phyloP scores from a whole-genome alignment of 2,797 vertebrate species.

The Tenualosa ilisha region DNA sequence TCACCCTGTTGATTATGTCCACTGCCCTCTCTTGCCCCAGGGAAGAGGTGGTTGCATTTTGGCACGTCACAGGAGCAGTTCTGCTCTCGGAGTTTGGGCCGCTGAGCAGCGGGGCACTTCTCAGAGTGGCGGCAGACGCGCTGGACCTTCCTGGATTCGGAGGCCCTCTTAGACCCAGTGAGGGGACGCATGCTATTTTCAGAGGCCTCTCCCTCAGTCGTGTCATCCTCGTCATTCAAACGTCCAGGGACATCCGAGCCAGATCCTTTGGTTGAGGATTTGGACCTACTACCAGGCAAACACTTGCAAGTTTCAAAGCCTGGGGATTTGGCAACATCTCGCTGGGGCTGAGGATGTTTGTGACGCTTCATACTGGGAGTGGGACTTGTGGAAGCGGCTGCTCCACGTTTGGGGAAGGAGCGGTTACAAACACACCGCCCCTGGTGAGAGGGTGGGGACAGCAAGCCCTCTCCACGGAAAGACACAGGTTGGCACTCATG shows the following conservation, averaged over 20 bases:
- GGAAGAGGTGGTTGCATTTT: constrained; percentile 36
- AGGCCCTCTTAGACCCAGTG: constrained; percentile 19
- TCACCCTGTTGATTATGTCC: background rate
- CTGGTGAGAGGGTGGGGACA: constrained; percentile 39
- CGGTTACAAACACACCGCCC: constrained; percentile 61
- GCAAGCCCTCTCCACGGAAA: constrained; percentile 43
- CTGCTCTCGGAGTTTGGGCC: constrained; percentile 58
- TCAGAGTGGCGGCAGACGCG: constrained; percentile 53
- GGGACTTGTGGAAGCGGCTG: constrained; percentile 39
- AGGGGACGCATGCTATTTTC: constrained; percentile 56
- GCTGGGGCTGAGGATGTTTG: constrained; percentile 50
- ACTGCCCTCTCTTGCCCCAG: background rate
- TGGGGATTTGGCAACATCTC: constrained; percentile 32
- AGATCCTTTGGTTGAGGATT: constrained; percentile 39
- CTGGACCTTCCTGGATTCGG: constrained; percentile 46
- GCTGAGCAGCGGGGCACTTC: constrained; percentile 38
- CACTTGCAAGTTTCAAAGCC: constrained; percentile 63
- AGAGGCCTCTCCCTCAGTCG: constrained; percentile 59
- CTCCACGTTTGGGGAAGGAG: constrained; percentile 59
- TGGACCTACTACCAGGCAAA: constrained; percentile 40
- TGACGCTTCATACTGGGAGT: constrained; percentile 54
- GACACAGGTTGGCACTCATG: constrained; percentile 57
- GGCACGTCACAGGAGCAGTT: constrained; percentile 56
- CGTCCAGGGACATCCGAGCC: constrained; percentile 16
- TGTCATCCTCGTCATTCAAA: constrained; percentile 44